Conservation (phyloP, 2,888 invertebrate species). For the Limnephilus auricula region DNA sequence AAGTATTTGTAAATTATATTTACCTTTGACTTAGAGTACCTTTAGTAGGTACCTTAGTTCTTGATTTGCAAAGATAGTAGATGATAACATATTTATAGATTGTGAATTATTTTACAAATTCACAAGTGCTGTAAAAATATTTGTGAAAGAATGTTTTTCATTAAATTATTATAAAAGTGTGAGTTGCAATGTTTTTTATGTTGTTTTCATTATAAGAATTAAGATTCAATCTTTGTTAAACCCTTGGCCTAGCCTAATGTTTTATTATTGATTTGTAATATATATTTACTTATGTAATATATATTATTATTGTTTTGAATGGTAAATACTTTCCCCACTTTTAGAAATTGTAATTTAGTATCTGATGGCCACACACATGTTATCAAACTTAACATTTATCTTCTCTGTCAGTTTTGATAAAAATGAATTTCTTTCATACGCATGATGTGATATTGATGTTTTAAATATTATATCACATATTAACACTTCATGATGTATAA, state of each 20-base stretch:
- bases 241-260: slow-evolving; percentile 16
- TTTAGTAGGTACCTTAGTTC: neutral
- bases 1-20: neutral
- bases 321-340: neutral
- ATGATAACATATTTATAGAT: neutral
- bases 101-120: neutral
- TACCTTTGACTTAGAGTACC: neutral
- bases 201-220: slow-evolving; percentile 25
- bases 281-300: neutral
- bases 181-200: neutral
- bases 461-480: neutral
- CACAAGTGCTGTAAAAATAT: neutral
- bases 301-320: neutral
- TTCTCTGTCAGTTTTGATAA: neutral
- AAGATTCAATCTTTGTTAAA: slow-evolving; percentile 38
- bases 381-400: neutral
- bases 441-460: neutral
- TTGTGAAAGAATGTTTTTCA: neutral
- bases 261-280: slow-evolving; percentile 4
- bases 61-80: neutral
- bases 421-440: neutral
- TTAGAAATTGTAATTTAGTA: neutral
- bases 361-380: neutral
- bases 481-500: neutral
- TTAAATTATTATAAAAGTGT: neutral